phyloP scores from a whole-genome alignment of 2,888 invertebrate species.

The Steinernema scapterisci region DNA sequence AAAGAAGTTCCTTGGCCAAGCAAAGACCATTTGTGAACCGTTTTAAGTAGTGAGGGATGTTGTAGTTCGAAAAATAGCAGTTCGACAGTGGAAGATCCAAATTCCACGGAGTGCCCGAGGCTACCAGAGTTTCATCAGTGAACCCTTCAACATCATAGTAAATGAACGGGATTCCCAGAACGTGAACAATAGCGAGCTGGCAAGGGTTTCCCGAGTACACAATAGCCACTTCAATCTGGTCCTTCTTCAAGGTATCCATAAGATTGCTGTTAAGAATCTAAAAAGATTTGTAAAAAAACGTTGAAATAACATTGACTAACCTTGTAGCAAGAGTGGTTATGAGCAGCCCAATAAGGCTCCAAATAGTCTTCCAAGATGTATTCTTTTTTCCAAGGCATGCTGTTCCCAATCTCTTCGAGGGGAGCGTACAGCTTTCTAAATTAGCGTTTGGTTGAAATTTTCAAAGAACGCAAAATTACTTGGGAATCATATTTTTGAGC shows the following conservation, averaged over 20 bases:
- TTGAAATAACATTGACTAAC: constrained; percentile 34
- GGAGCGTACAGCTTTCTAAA: constrained; percentile 56
- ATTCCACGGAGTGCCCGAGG: constrained; percentile 56
- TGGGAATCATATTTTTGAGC: constrained; percentile 61
- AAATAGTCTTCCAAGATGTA: constrained; percentile 56
- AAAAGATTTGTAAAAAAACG: constrained; percentile 29
- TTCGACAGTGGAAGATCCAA: constrained; percentile 43
- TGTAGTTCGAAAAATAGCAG: constrained; percentile 15
- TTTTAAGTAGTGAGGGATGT: constrained; percentile 26
- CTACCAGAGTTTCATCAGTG: constrained; percentile 63
- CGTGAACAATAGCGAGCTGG: constrained; percentile 61
- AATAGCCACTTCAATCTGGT: constrained; percentile 61
- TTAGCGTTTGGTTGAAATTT: background rate
- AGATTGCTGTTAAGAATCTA: constrained; percentile 64
- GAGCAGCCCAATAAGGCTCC: constrained; percentile 59
- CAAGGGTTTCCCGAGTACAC: constrained; percentile 66
- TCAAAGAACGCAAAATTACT: constrained; percentile 42
- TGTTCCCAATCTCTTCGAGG: constrained; percentile 53
- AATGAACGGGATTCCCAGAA: constrained; percentile 62
- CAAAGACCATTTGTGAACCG: constrained; percentile 48
- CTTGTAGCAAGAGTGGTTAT: constrained; percentile 64
- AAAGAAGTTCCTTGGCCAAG: constrained; percentile 51
- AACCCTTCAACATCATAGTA: constrained; percentile 64
- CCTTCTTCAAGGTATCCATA: constrained; percentile 60
- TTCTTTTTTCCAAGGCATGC: constrained; percentile 54